Base-by-base conservation (phyloP, 2,797 vertebrate species). In the Siniperca obscura region DNA sequence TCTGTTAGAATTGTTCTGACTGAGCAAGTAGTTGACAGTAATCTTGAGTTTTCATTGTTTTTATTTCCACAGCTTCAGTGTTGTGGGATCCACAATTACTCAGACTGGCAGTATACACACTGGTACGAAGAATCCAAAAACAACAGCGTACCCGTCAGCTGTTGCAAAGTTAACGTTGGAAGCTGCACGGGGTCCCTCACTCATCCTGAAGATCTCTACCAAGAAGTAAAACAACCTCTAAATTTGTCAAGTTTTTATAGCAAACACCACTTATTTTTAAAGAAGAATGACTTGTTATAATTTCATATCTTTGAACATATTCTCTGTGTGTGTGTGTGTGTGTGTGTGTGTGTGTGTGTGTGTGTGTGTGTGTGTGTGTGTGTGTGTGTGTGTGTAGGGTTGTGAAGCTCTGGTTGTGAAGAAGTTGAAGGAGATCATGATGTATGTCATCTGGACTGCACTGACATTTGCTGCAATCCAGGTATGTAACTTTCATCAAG, bases 391-490 rank as follows among this genome's bases (percentile, higher is more conserved):
- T 48, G 22, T 55, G 22, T 55, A 99, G 98, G 98, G 98, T 0
- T 99, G 98, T 89, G 96, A 99, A 89, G 98, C 94, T 83, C 93
- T 98, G 22, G 97, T 99, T 81, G 98, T 99, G 83, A 98, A 98
- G 93, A 99, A 97, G 81, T 90, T 99, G 55, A 97, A 98, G 73
- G 98, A 99, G 90, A 99, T 99, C 76, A 98, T 99, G 98, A 99
- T 99, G 97, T 98, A 98, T 52, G 97, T 99, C 77, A 98, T 99
- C 93, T 98, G 97, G 96, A 97, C 97, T 53, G 97, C 97, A 0
- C 82, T 99, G 92, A 97, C 96, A 6, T 99, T 99, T 93, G 97
- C 98, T 89, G 95, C 95, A 42, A 97, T 99, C 89, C 98, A 99
- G 97, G 98, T 99, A 94, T 71, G 85, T 61, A 17, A 52, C 67